Evolutionary conservation across 1,140 invertebrate genomes (phyloP), one percentile per base, ranked within the genome.

Genomic region (Magallana angulata): DNA sequence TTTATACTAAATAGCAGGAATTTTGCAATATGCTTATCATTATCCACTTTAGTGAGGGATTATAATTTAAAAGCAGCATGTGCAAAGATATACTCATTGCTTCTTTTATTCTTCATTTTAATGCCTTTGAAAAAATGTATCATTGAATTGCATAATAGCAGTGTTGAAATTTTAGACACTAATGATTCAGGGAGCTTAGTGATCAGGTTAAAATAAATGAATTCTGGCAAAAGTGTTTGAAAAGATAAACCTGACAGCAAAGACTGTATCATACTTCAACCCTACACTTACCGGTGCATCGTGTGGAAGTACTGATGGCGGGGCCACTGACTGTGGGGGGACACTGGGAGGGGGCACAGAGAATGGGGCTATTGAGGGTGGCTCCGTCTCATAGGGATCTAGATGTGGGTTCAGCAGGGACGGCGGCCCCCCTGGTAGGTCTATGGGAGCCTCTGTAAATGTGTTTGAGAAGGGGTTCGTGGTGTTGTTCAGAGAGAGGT

Each of bases 211-310:
- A 24, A 24, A 24, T 1, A 24, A 24, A 24, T 24, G 24, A 24
- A 24, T 24, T 24, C 24, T 24, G 24, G 24, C 0, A 24, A 24
- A 48, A 48, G 36, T 48, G 36, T 48, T 48, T 48, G 36, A 48
- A 48, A 48, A 48, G 36, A 48, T 48, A 48, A 48, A 48, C 36
- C 36, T 48, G 36, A 48, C 36, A 48, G 36, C 36, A 2, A 48
- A 48, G 36, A 48, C 36, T 48, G 36, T 4, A 16, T 14, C 1
- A 62, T 14, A 1, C 60, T 7, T 14, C 6, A 62, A 6, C 11
- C 14, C 60, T 16, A 56, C 1, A 89, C 90, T 92, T 87, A 93
- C 92, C 48, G 90, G 89, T 76, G 89, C 86, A 87, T 87, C 85
- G 5, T 57, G 62, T 60, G 87, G 82, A 56, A 71, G 80, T 71